Conservation (phyloP, 2,888 invertebrate species). For the Catocala nupta region DNA sequence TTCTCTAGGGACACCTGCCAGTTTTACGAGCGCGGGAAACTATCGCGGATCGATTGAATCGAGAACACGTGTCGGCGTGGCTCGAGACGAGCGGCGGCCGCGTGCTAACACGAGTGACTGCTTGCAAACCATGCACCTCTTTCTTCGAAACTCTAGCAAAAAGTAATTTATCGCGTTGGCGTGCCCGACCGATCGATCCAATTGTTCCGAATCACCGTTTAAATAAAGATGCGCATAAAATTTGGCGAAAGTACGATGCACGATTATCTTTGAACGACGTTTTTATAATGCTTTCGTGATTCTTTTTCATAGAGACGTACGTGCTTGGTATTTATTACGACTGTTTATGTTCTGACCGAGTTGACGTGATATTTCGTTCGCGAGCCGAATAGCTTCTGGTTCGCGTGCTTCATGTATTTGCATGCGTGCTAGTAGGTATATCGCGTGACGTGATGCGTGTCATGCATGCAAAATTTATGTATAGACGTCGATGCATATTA, state of each 20-base stretch:
- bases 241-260: conserved; percentile 73
- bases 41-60: conserved; percentile 30
- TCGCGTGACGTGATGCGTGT: conserved; percentile 34
- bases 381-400: conserved; percentile 22
- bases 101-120: conserved; percentile 69
- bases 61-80: conserved; percentile 26
- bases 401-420: conserved; percentile 35
- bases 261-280: conserved; percentile 61
- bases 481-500: conserved; percentile 28
- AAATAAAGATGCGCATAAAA: conserved; percentile 81
- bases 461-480: conserved; percentile 34
- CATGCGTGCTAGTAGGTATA: conserved; percentile 26
- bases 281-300: conserved; percentile 64
- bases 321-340: conserved; percentile 39
- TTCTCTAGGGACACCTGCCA: conserved; percentile 63
- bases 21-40: conserved; percentile 49
- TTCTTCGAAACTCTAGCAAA: conserved; percentile 73
- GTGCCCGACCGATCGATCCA: conserved; percentile 80
- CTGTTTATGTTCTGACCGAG: conserved; percentile 33
- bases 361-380: conserved; percentile 41
- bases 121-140: conserved; percentile 69
- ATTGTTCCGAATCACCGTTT: conserved; percentile 65
- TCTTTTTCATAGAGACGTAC: conserved; percentile 49
- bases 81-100: conserved; percentile 63
- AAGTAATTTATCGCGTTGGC: conserved; percentile 83